phyloP scores from a whole-genome alignment of 2,113 vertebrate genomes.

The Sprattus sprattus region DNA sequence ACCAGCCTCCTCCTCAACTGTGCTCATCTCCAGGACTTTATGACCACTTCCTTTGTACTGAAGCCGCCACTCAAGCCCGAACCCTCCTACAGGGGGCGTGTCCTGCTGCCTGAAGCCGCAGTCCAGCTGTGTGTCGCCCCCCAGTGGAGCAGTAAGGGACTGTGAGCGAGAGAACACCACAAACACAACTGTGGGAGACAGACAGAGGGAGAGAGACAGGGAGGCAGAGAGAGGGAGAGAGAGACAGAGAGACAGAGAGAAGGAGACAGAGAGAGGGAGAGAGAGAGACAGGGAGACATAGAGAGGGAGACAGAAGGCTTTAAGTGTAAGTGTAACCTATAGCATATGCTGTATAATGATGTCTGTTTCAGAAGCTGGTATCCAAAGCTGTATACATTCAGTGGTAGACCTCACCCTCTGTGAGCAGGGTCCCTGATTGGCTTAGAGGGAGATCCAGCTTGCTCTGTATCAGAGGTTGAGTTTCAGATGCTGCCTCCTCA shows the following conservation, averaged over 20 bases:
- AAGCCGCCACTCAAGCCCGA: conserved; percentile 75
- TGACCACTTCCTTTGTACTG: conserved; percentile 76
- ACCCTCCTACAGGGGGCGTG: conserved; percentile 40
- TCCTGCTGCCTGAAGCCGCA: conserved; percentile 75
- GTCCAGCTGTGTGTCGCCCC: conserved; percentile 64
- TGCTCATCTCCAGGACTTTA: conserved; percentile 66
- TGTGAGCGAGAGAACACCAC: conserved; percentile 71
- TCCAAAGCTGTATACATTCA: not conserved
- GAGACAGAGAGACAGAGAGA: not conserved
- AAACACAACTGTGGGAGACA: conserved; percentile 73
- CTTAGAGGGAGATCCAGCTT: conserved; percentile 71
- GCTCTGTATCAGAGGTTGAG: conserved; percentile 56
- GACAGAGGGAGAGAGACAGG: not conserved
- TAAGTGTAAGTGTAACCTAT: too few species aligned
- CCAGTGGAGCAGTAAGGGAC: conserved; percentile 58
- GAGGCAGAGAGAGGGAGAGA: not conserved
- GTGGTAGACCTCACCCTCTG: not conserved
- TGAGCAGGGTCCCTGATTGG: conserved; percentile 62
- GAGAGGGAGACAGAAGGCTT: too few species aligned
- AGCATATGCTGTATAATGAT: too few species aligned
- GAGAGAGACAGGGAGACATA: too few species aligned
- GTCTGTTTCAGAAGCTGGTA: too few species aligned
- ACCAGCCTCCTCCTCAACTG: conserved; percentile 46
- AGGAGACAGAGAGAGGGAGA: too few species aligned
- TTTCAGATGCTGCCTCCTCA: conserved; percentile 31